phyloP scores from a whole-genome alignment of 1,140 invertebrate species.

The Drosophila eugracilis region DNA sequence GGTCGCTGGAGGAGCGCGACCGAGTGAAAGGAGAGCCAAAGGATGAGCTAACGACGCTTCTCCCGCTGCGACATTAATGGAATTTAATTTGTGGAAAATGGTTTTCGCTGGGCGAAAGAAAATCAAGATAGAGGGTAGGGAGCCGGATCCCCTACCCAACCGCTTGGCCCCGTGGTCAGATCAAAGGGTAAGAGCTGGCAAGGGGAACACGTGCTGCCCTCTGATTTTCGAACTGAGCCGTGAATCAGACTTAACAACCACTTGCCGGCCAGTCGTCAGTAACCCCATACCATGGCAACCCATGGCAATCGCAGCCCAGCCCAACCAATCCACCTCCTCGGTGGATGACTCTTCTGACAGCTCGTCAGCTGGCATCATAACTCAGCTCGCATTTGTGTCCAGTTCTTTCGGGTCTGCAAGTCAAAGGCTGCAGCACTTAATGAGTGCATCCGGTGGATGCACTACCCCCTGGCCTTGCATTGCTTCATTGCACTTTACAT shows the following conservation, averaged over 20 bases:
- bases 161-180: constrained; percentile 24
- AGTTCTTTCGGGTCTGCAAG: constrained; percentile 44
- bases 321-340: constrained; percentile 2
- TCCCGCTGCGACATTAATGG: constrained; percentile 57
- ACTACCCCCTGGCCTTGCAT: constrained; percentile 55
- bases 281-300: background rate
- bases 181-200: constrained; percentile 9
- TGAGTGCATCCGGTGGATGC: constrained; percentile 71
- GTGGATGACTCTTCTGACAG: constrained; percentile 58
- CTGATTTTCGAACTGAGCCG: constrained; percentile 42
- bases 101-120: constrained; percentile 36
- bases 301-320: background rate
- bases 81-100: constrained; percentile 80
- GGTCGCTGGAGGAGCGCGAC: constrained; percentile 23
- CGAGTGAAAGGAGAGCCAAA: constrained; percentile 20
- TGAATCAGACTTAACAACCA: constrained; percentile 72
- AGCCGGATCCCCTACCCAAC: background rate
- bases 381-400: constrained; percentile 47
- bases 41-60: constrained; percentile 28
- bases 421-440: constrained; percentile 75
- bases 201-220: constrained; percentile 63
- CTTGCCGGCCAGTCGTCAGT: constrained; percentile 36
- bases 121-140: background rate
- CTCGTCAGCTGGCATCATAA: constrained; percentile 80
- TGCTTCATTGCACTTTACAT: constrained; percentile 82